phyloP scores from a whole-genome alignment of 1,140 invertebrate species.

The Pseudomyrmex dendroicus region DNA sequence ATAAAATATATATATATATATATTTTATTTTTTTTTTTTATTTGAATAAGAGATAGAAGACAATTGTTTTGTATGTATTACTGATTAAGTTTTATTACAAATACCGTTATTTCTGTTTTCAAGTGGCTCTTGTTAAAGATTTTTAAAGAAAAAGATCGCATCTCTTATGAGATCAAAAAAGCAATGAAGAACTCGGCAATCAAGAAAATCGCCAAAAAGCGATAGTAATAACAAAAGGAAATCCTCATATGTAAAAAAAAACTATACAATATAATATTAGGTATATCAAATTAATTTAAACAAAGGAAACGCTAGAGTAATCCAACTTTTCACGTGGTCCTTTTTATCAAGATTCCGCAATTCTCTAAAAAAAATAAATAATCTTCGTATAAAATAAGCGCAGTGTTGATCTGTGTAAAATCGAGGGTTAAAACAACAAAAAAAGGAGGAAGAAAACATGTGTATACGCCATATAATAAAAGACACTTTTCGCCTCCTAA shows the following conservation, averaged over 20 bases:
- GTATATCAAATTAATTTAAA: slow-evolving; percentile 67
- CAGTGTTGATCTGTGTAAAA: slow-evolving; percentile 64
- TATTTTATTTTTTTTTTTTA: slow-evolving; percentile 7
- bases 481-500: slow-evolving; percentile 9
- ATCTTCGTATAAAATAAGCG: slow-evolving; percentile 57
- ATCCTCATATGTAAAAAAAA: slow-evolving; percentile 55
- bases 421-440: slow-evolving; percentile 24
- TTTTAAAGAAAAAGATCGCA: slow-evolving; percentile 30
- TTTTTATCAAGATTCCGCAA: slow-evolving; percentile 56
- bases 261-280: slow-evolving; percentile 59
- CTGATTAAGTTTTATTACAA: slow-evolving; percentile 45
- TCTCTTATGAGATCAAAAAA: not conserved
- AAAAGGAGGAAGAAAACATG: slow-evolving; percentile 27
- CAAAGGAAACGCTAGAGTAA: slow-evolving; percentile 55
- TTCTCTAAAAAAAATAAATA: slow-evolving; percentile 19
- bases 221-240: slow-evolving; percentile 51
- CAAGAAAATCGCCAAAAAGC: slow-evolving; percentile 37
- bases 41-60: not conserved
- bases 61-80: not conserved
- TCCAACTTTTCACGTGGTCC: slow-evolving; percentile 57
- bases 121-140: slow-evolving; percentile 39
- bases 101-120: slow-evolving; percentile 29
- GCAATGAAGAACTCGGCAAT: slow-evolving; percentile 75
- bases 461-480: slow-evolving; percentile 62
- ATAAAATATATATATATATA: no score